phyloP scores from a whole-genome alignment of 2,888 invertebrate species.

The Rhagonycha lutea region DNA sequence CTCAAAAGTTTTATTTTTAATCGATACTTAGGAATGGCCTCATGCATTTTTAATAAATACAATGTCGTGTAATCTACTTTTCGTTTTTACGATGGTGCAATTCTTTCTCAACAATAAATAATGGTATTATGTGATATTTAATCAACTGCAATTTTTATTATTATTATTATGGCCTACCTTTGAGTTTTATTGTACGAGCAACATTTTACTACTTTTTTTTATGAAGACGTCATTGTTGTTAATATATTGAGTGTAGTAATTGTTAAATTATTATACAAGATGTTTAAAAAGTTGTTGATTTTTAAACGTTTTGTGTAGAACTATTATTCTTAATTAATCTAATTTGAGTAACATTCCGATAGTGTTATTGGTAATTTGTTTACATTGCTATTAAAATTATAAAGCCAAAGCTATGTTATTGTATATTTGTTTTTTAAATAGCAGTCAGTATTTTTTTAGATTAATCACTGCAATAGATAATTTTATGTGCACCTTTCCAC shows the following conservation, averaged over 20 bases:
- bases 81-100: constrained; percentile 8
- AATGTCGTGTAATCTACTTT: constrained; percentile 4
- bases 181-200: not conserved
- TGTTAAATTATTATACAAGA: not conserved
- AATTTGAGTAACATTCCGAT: not conserved
- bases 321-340: not conserved
- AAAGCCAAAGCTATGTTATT: constrained; percentile 22
- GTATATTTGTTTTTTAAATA: constrained; percentile 8
- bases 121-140: constrained; percentile 16
- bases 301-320: not conserved
- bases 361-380: constrained; percentile 2
- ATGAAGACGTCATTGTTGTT: not conserved
- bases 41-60: constrained; percentile 13
- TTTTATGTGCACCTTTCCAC: constrained; percentile 1
- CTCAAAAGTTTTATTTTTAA: constrained; percentile 14
- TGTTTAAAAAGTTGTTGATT: not conserved
- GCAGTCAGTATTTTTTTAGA: constrained; percentile 12
- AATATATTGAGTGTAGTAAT: not conserved
- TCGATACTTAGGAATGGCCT: constrained; percentile 9
- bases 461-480: constrained; percentile 5
- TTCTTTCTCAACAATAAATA: constrained; percentile 4
- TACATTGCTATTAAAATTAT: constrained; percentile 12
- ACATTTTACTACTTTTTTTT: not conserved
- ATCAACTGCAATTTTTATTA: constrained; percentile 12
- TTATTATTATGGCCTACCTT: constrained; percentile 15